A percentile compares a stretch with the other conserved stretches of the same genome.
Evolutionary conservation across 2,113 vertebrate genomes (phyloP).

Genomic region (Phalacrocorax brasilianus): DNA sequence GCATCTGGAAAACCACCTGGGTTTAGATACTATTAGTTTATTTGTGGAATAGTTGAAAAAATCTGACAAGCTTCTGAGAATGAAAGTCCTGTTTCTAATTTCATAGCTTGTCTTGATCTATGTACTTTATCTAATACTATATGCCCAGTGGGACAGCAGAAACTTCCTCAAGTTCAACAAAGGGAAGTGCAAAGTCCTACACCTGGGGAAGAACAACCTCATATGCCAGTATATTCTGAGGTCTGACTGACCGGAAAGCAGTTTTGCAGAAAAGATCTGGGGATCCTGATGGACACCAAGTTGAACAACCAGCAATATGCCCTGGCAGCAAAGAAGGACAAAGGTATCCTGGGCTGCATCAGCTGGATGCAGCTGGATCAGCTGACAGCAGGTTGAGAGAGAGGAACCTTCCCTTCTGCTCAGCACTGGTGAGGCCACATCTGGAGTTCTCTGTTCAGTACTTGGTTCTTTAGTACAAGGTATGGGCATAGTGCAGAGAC

Average conservation of each 20-base stretch:
- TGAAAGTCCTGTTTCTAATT: neutral
- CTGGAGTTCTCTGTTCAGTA: neutral
- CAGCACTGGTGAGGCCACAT: neutral
- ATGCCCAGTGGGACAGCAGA: neutral
- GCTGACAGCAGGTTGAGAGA: neutral
- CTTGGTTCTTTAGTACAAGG: neutral
- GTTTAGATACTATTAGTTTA: neutral
- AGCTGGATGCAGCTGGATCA: neutral
- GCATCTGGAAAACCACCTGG: neutral
- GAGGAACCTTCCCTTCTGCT: neutral
- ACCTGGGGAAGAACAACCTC: neutral
- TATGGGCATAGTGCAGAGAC: fast-evolving
- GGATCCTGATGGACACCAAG: neutral
- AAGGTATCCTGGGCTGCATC: neutral
- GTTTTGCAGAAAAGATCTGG: neutral
- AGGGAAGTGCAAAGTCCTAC: neutral
- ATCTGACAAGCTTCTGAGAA: neutral
- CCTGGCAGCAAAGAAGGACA: fast-evolving
- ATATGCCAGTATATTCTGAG: neutral
- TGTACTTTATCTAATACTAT: neutral
- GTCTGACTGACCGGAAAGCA: neutral
- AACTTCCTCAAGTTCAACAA: neutral
- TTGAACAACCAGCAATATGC: neutral
- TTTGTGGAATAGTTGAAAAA: neutral
- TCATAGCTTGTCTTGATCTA: neutral